These are phyloP conservation scores for Camptogramma bilineatum DNA, from an alignment of 2,888 invertebrate species.

Conservation along the genomic window DNA sequence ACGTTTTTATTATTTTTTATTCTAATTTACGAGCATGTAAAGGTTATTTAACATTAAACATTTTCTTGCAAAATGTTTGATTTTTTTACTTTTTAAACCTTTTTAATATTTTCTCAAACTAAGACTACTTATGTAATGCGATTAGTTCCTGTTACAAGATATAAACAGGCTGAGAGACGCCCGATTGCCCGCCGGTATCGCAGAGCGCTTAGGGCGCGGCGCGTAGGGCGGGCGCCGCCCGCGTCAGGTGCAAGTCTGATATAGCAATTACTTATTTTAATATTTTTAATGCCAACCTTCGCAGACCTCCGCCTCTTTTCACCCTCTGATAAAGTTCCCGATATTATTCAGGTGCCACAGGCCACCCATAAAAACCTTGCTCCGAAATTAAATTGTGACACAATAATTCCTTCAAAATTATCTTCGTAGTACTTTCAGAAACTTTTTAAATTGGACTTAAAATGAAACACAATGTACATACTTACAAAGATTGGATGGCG, in stretches of 20 bases:
- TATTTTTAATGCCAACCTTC: conserved; percentile 74
- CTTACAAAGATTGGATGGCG: conserved; percentile 30
- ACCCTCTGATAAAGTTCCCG: conserved; percentile 60
- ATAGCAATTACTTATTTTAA: conserved; percentile 81
- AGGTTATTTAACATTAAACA: neutral
- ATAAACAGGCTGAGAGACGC: conserved; percentile 49
- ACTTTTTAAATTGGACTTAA: conserved; percentile 42
- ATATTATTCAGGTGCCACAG: conserved; percentile 61
- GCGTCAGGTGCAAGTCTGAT: conserved; percentile 77
- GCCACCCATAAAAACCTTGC: conserved; percentile 36
- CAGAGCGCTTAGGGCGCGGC: conserved; percentile 62
- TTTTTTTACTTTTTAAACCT: neutral
- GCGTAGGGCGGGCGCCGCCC: conserved; percentile 49
- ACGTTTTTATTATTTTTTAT: no score
- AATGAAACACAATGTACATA: conserved; percentile 35
- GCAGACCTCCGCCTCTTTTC: conserved; percentile 58
- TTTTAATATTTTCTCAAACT: neutral
- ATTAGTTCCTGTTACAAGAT: conserved; percentile 43
- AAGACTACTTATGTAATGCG: neutral
- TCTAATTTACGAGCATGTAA: no score
- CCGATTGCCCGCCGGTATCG: conserved; percentile 63
- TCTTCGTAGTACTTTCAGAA: conserved; percentile 29
- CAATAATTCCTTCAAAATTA: conserved; percentile 43
- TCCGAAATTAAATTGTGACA: conserved; percentile 45
- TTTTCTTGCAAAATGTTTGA: neutral